These are phyloP conservation scores for Acromyrmex charruanus DNA, from an alignment of 1,140 invertebrate species.

Conservation along the genomic window DNA sequence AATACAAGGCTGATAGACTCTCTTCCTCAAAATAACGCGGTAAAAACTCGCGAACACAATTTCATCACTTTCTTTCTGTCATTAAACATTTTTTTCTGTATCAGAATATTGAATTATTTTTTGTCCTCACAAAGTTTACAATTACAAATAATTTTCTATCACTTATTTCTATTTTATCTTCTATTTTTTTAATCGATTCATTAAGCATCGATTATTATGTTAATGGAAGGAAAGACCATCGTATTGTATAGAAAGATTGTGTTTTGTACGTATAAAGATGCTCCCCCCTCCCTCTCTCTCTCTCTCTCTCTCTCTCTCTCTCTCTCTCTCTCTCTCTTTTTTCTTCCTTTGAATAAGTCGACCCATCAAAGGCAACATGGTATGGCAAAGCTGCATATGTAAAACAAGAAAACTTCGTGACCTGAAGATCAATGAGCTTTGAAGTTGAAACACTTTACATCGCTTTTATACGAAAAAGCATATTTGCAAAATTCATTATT, in stretches of 20 bases:
- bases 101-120: conserved; percentile 13
- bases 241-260: background rate
- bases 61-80: background rate
- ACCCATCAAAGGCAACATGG: conserved; percentile 24
- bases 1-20: conserved; percentile 25
- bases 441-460: conserved; percentile 25
- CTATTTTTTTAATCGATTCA: background rate
- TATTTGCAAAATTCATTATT: conserved; percentile 7
- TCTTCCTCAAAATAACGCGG: conserved; percentile 62
- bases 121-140: background rate
- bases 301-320: background rate
- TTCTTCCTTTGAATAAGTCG: conserved; percentile 5
- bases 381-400: conserved; percentile 10
- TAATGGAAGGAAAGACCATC: background rate
- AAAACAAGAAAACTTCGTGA: conserved; percentile 4
- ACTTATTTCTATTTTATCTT: background rate
- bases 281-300: background rate
- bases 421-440: conserved; percentile 30
- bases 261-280: too few relatives aligned
- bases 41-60: conserved; percentile 5
- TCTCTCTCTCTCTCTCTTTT: background rate
- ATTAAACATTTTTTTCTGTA: background rate
- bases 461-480: conserved; percentile 13
- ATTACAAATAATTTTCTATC: background rate
- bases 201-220: background rate